Conservation (phyloP, 2,113 vertebrate genomes). For the Labeo catla region DNA sequence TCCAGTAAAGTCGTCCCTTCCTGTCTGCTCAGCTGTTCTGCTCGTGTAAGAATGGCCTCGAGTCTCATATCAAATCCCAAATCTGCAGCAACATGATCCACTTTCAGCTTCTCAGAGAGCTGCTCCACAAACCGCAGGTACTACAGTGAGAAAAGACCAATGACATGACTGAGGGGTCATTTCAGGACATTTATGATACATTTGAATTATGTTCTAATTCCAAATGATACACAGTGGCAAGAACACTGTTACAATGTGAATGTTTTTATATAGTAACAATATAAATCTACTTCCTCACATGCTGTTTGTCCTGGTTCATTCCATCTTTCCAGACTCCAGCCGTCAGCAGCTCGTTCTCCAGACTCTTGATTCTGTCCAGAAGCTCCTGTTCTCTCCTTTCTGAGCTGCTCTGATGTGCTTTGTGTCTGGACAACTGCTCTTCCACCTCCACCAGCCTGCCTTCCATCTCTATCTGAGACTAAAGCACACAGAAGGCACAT, state of each 20-base stretch:
- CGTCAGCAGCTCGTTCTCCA: conserved; percentile 81
- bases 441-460: conserved; percentile 68
- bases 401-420: conserved; percentile 76
- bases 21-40: conserved; percentile 83
- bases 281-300: conserved; percentile 72
- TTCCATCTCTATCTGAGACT: conserved; percentile 78
- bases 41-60: conserved; percentile 79
- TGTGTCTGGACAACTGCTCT: conserved; percentile 76
- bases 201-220: neutral
- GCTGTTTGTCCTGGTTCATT: conserved; percentile 79
- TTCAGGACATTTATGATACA: neutral
- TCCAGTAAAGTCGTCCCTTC: conserved; percentile 82
- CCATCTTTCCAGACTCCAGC: conserved; percentile 75
- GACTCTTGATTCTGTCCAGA: conserved; percentile 71
- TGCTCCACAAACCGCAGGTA: conserved; percentile 86
- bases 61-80: conserved; percentile 87
- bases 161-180: neutral
- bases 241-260: neutral
- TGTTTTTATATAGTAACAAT: neutral
- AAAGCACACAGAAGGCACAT: neutral
- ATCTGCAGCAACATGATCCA: conserved; percentile 80
- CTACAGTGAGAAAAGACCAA: conserved; percentile 67
- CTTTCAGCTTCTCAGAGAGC: conserved; percentile 84
- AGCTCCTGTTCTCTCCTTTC: conserved; percentile 79
- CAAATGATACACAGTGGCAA: neutral